These are phyloP conservation scores for Lepisosteus osseus DNA, from an alignment of 2,113 vertebrate species.

Conservation along the genomic window DNA sequence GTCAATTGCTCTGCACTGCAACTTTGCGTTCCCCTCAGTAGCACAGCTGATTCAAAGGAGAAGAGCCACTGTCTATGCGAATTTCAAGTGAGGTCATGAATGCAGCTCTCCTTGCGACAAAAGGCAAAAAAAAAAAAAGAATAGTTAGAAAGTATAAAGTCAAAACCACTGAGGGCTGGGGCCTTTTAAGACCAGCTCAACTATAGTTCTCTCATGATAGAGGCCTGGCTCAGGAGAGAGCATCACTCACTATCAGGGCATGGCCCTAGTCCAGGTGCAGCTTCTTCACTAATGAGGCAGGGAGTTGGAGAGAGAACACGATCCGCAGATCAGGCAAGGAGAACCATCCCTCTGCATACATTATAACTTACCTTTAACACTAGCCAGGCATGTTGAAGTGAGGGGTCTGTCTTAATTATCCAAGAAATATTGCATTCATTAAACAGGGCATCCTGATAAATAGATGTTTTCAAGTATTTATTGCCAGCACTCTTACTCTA, in stretches of 20 bases:
- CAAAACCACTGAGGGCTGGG: neutral
- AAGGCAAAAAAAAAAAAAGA: neutral
- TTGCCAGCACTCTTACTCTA: slow-evolving; percentile 15
- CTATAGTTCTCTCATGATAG: neutral
- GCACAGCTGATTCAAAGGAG: neutral
- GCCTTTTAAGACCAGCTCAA: neutral
- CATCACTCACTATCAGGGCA: slow-evolving; percentile 5
- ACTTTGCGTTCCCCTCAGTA: slow-evolving; percentile 32
- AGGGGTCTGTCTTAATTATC: slow-evolving; percentile 29
- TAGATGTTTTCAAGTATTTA: slow-evolving; percentile 25
- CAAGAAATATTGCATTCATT: slow-evolving; percentile 27
- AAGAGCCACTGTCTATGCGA: neutral
- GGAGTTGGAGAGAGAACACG: neutral
- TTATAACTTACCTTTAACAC: slow-evolving; percentile 13
- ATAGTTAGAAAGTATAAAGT: no score
- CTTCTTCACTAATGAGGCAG: neutral
- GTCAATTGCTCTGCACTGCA: slow-evolving; percentile 41
- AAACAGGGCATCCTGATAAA: slow-evolving; percentile 20
- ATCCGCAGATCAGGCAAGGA: neutral
- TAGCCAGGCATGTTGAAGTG: slow-evolving; percentile 16
- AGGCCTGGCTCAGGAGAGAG: neutral
- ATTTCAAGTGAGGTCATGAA: slow-evolving; percentile 40
- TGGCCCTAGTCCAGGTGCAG: neutral
- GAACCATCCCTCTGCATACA: neutral
- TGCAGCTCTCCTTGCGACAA: slow-evolving; percentile 37